Evolutionary conservation across 2,888 invertebrate species (phyloP).

Genomic region (Sinodicranocentrus sp.): DNA sequence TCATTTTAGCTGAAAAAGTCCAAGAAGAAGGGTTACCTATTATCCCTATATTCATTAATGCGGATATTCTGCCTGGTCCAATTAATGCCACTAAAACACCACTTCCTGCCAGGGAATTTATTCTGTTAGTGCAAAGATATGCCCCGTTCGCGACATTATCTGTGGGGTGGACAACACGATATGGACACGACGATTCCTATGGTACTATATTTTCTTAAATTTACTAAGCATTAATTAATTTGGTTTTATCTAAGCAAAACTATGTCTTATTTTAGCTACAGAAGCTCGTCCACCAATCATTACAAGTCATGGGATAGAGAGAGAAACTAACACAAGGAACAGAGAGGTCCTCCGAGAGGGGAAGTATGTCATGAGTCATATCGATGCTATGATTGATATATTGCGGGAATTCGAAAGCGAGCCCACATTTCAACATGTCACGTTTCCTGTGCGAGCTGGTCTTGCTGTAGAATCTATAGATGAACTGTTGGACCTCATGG

Average conservation of each 20-base stretch:
- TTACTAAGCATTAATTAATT: too few relatives aligned
- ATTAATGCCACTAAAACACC: conserved; percentile 82
- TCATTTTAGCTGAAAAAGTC: conserved; percentile 73
- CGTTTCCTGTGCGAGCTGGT: conserved; percentile 88
- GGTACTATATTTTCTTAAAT: conserved; percentile 1
- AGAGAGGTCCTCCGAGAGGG: too few relatives aligned
- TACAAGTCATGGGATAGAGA: too few relatives aligned
- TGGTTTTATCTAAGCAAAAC: too few relatives aligned
- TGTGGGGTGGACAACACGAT: conserved; percentile 91
- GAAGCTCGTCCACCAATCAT: too few relatives aligned
- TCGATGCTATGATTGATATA: too few relatives aligned
- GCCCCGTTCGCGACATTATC: conserved; percentile 86
- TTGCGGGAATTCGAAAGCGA: too few relatives aligned
- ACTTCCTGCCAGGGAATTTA: conserved; percentile 84
- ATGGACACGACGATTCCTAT: conserved; percentile 79
- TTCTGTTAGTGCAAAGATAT: conserved; percentile 80
- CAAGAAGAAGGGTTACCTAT: conserved; percentile 80
- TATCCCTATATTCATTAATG: conserved; percentile 91
- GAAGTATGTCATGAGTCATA: too few relatives aligned
- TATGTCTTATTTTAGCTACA: too few relatives aligned
- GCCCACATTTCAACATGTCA: conserved; percentile 80
- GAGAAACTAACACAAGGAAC: too few relatives aligned
- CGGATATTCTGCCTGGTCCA: conserved; percentile 90
- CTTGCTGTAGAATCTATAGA: conserved; percentile 84
- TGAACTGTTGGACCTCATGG: conserved; percentile 82